Conservation (phyloP, 2,888 invertebrate genomes). For the Ophioninae sp. region DNA sequence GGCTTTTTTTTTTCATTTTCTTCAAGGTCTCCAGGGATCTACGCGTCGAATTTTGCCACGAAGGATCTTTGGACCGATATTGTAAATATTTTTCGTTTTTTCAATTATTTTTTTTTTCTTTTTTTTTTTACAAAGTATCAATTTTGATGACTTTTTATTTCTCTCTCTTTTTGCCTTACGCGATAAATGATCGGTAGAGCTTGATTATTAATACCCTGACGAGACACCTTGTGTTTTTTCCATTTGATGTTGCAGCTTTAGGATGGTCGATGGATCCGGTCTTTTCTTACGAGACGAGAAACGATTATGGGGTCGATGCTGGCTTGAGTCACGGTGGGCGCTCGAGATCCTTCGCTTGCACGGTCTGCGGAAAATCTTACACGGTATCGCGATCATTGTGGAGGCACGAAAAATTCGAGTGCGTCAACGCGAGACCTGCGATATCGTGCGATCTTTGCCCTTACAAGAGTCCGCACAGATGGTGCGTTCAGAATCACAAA, state of each 20-base stretch:
- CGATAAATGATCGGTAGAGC: conserved; percentile 22
- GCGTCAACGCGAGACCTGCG: conserved; percentile 75
- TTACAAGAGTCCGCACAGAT: conserved; percentile 76
- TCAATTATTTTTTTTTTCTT: conserved; percentile 11
- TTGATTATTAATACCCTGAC: conserved; percentile 34
- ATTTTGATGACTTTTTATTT: neutral
- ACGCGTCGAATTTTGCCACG: neutral
- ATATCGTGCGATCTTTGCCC: conserved; percentile 72
- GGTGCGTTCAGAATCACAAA: conserved; percentile 76
- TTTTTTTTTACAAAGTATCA: neutral
- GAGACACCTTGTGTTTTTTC: conserved; percentile 27
- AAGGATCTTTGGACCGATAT: neutral
- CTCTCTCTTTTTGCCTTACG: conserved; percentile 3
- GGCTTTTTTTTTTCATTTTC: neutral
- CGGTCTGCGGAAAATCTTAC: conserved; percentile 76
- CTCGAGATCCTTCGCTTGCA: conserved; percentile 68
- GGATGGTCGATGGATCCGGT: conserved; percentile 43
- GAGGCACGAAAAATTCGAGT: conserved; percentile 78
- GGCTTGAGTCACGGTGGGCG: conserved; percentile 20
- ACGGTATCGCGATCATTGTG: conserved; percentile 75
- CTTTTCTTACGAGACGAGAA: conserved; percentile 47
- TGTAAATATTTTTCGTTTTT: neutral
- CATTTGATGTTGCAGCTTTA: conserved; percentile 56
- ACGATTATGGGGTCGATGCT: conserved; percentile 37
- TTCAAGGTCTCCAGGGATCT: neutral